Percentiles rank a stretch among this genome's conserved stretches.
Conservation (phyloP, 2,888 invertebrate species). For the Zygaena filipendulae region DNA sequence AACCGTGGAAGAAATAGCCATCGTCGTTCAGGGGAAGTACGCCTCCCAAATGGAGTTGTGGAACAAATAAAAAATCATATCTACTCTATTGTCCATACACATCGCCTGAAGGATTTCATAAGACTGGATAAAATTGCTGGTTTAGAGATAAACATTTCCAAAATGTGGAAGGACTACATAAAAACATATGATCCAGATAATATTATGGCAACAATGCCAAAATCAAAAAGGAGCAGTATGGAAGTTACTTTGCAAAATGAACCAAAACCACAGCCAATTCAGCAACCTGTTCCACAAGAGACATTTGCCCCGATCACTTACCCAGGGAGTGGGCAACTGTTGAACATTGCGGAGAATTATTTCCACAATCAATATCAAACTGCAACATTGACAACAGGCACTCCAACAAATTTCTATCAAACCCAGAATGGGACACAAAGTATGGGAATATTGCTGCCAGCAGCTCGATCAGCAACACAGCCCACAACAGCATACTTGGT, state of each 20-base stretch:
- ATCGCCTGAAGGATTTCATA: constrained; percentile 61
- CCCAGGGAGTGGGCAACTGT: constrained; percentile 55
- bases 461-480: constrained; percentile 44
- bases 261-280: constrained; percentile 21
- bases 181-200: constrained; percentile 64
- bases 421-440: constrained; percentile 48
- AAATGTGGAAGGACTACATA: constrained; percentile 70
- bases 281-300: constrained; percentile 33
- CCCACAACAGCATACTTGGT: constrained; percentile 53
- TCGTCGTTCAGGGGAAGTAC: constrained; percentile 56
- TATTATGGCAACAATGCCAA: constrained; percentile 55
- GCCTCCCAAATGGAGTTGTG: constrained; percentile 54
- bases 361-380: constrained; percentile 61
- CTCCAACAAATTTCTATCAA: constrained; percentile 54
- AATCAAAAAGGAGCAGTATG: constrained; percentile 47
- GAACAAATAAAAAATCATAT: constrained; percentile 67
- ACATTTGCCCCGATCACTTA: constrained; percentile 44
- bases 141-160: constrained; percentile 66
- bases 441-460: constrained; percentile 54
- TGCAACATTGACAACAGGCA: constrained; percentile 33
- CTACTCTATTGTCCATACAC: constrained; percentile 62
- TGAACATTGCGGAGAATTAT: constrained; percentile 61
- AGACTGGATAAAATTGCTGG: constrained; percentile 65
- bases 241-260: constrained; percentile 34
- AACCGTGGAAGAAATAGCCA: constrained; percentile 67